phyloP scores from a whole-genome alignment of 2,113 vertebrate genomes.

The Thunnus maccoyii region DNA sequence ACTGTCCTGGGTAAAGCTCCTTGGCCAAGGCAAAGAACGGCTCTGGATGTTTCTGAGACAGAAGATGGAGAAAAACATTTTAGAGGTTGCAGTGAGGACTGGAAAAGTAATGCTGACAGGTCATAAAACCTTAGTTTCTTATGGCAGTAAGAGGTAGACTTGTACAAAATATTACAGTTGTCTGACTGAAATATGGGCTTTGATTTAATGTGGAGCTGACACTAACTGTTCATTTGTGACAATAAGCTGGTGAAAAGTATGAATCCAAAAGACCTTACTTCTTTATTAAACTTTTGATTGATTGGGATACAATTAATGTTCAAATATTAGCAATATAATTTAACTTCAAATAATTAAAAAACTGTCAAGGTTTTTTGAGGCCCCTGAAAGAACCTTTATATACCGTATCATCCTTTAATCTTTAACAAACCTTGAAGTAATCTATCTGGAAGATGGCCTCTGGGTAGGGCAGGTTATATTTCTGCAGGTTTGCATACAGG shows the following conservation, averaged over 20 bases:
- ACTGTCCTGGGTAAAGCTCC: conserved; percentile 94
- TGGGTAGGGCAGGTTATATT: conserved; percentile 92
- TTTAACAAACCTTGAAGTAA: conserved; percentile 90
- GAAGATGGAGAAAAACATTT: background rate
- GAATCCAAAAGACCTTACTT: background rate
- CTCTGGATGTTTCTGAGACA: conserved; percentile 91
- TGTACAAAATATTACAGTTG: no score
- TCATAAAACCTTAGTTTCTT: background rate
- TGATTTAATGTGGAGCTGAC: no score
- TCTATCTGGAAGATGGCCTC: conserved; percentile 95
- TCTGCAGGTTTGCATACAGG: conserved; percentile 92
- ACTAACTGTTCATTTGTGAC: no score
- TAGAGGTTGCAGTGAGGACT: background rate
- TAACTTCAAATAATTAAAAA: background rate
- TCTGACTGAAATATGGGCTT: no score
- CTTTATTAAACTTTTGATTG: background rate
- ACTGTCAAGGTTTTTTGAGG: no score
- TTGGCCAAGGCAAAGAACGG: conserved; percentile 93
- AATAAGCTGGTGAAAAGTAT: no score
- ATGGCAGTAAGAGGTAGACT: no score
- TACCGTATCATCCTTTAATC: background rate
- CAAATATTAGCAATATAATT: background rate
- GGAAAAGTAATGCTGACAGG: background rate
- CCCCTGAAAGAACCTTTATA: background rate
- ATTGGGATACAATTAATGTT: background rate